A percentile compares a stretch with the other conserved stretches of the same genome.
Conservation (phyloP, 2,888 invertebrate genomes). For the Polydesmus complanatus region DNA sequence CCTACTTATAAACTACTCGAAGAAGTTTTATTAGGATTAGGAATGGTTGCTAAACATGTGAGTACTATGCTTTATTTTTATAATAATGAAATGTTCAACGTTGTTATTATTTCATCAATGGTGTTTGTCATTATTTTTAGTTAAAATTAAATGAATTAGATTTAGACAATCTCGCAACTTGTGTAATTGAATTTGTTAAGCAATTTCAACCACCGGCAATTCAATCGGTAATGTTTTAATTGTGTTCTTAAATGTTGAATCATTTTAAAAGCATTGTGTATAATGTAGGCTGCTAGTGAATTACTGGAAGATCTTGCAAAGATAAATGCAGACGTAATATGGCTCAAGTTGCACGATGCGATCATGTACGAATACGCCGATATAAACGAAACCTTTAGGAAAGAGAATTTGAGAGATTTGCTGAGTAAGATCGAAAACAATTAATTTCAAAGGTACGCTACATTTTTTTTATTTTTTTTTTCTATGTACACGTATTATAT, state of each 20-base stretch:
- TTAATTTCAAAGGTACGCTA: too few species aligned
- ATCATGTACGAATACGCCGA: too few species aligned
- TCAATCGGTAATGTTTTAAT: neutral
- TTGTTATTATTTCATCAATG: too few species aligned
- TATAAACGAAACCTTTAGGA: too few species aligned
- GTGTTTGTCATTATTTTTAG: too few species aligned
- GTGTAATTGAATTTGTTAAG: neutral
- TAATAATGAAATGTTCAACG: neutral
- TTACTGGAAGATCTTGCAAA: neutral
- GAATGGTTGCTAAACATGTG: conserved; percentile 1
- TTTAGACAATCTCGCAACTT: neutral
- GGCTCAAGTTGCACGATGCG: conserved; percentile 5
- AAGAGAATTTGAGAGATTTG: too few species aligned
- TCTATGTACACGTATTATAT: too few species aligned
- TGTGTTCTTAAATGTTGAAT: neutral
- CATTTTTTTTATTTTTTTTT: too few species aligned
- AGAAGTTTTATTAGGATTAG: neutral
- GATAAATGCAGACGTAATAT: conserved; percentile 3
- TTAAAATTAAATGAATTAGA: neutral
- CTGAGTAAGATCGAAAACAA: too few species aligned
- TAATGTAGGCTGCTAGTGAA: conserved; percentile 3
- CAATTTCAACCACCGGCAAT: neutral
- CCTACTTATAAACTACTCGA: conserved; percentile 1
- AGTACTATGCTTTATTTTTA: neutral
- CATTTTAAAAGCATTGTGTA: neutral